phyloP scores from a whole-genome alignment of 1,140 invertebrate genomes.

The Anastrepha ludens region DNA sequence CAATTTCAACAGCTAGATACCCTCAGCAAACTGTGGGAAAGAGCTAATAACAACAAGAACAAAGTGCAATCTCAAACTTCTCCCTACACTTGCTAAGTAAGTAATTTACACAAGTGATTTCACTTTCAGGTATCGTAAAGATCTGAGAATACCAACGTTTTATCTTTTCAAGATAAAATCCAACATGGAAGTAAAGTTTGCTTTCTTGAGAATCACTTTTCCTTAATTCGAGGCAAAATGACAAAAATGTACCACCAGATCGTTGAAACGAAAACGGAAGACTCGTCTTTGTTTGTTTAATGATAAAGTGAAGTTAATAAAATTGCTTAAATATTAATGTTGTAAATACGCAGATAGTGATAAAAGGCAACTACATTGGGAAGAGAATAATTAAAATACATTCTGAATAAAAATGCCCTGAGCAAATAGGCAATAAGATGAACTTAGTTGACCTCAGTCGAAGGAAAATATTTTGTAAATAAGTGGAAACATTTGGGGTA shows the following conservation, averaged over 20 bases:
- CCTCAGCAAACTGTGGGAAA: not conserved
- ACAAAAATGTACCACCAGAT: no score
- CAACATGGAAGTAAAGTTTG: not conserved
- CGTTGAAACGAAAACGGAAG: not conserved
- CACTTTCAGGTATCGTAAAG: not conserved
- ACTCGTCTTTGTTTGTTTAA: not conserved
- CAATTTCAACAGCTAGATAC: no score
- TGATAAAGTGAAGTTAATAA: constrained; percentile 15
- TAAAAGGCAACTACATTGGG: not conserved
- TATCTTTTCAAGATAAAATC: constrained; percentile 26
- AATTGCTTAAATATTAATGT: constrained; percentile 6
- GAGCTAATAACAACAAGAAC: not conserved
- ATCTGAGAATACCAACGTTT: not conserved
- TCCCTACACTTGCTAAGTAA: not conserved
- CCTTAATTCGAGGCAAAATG: not conserved
- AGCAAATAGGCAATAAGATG: not conserved
- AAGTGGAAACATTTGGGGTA: constrained; percentile 12
- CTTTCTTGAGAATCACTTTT: not conserved
- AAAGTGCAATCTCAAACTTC: no score
- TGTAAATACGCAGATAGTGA: not conserved
- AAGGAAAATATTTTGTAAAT: constrained; percentile 28
- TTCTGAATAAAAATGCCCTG: not conserved
- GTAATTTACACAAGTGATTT: not conserved
- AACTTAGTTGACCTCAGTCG: constrained; percentile 24
- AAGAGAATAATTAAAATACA: not conserved